Percentiles rank a stretch among this genome's conserved stretches.
phyloP scores from a whole-genome alignment of 2,888 invertebrate species.

The Formica aserva region DNA sequence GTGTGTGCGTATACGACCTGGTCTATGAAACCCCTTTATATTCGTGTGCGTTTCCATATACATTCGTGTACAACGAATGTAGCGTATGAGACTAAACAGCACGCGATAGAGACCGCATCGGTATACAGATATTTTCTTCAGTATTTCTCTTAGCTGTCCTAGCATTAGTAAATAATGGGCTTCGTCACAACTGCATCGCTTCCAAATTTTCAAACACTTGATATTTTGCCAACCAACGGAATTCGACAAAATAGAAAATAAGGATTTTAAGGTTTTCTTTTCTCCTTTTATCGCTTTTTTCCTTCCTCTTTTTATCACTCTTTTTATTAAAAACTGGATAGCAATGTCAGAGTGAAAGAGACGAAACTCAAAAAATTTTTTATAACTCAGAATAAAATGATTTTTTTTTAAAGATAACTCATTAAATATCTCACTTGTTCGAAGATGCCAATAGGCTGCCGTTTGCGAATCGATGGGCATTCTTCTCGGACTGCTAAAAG shows the following conservation, averaged over 20 bases:
- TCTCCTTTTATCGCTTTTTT: background rate
- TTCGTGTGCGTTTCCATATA: conserved; percentile 2
- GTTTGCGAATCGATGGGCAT: background rate
- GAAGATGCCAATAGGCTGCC: background rate
- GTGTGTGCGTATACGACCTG: conserved; percentile 29
- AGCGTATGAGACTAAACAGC: conserved; percentile 74
- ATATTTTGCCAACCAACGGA: background rate
- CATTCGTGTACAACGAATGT: conserved; percentile 7
- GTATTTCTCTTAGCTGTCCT: conserved; percentile 69
- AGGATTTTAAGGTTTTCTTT: background rate
- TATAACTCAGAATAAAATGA: background rate
- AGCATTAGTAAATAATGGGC: conserved; percentile 67
- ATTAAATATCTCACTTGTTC: background rate
- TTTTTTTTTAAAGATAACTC: background rate
- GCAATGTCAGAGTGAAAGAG: background rate
- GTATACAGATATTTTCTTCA: conserved; percentile 71
- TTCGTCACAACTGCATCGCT: conserved; percentile 18
- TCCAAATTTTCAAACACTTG: conserved; percentile 28
- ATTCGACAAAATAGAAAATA: background rate
- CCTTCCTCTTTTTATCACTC: background rate
- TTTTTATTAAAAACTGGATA: background rate
- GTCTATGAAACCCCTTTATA: conserved; percentile 1
- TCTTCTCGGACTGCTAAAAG: conserved; percentile 44
- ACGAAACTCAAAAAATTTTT: background rate
- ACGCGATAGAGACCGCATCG: conserved; percentile 67